Evolutionary conservation across 2,113 vertebrate genomes (phyloP).

Genomic region (Microcebus jonahi): DNA sequence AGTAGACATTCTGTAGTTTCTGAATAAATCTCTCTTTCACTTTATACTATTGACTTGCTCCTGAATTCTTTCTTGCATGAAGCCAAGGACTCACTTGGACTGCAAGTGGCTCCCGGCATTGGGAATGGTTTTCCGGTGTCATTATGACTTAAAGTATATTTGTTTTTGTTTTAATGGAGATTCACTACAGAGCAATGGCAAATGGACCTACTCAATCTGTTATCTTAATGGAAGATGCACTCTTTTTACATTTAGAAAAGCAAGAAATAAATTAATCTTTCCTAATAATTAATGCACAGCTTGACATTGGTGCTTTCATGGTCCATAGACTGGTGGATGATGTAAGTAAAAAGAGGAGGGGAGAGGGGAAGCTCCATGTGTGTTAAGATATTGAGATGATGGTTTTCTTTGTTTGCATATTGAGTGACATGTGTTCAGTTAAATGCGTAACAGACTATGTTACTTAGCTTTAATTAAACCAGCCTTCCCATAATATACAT

Average conservation of each 20-base stretch:
- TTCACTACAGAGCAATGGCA: background rate
- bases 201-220: background rate
- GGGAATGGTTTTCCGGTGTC: no score
- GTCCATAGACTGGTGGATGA: background rate
- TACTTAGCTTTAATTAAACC: constrained; percentile 51
- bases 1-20: no score
- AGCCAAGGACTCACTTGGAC: no score
- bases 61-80: no score
- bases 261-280: background rate
- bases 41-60: no score
- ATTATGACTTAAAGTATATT: background rate
- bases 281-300: background rate
- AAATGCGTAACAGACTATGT: background rate
- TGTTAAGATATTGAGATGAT: background rate
- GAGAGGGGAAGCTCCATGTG: background rate
- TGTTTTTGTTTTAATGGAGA: background rate
- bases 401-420: background rate
- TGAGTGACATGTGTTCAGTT: background rate
- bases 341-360: background rate
- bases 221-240: background rate
- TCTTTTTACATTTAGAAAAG: background rate
- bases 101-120: no score
- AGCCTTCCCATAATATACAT: background rate
- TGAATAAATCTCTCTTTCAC: no score
- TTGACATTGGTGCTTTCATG: background rate